These are phyloP conservation scores for Sclerodermus sp. DNA, from an alignment of 2,888 invertebrate genomes.

Conservation along the genomic window DNA sequence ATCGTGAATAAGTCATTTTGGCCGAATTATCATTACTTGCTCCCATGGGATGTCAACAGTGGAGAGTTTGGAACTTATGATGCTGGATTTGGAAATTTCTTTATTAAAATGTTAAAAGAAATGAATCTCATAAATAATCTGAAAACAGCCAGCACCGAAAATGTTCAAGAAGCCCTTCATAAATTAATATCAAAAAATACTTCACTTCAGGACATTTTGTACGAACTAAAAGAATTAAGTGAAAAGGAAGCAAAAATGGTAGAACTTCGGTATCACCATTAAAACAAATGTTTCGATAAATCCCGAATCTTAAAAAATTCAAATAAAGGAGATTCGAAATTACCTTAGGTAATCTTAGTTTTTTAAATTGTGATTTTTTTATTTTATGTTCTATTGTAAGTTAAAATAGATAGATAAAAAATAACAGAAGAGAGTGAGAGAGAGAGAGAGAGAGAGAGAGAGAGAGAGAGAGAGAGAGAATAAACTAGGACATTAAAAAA, in stretches of 20 bases:
- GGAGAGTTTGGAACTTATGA: conserved; percentile 79
- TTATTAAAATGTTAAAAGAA: conserved; percentile 72
- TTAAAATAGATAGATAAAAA: no score
- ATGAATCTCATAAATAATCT: conserved; percentile 68
- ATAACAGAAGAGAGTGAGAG: no score
- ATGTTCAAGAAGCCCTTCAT: conserved; percentile 68
- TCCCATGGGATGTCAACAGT: conserved; percentile 80
- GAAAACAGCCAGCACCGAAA: conserved; percentile 66
- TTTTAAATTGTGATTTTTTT: no score
- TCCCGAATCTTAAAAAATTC: neutral
- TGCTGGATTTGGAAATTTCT: conserved; percentile 67
- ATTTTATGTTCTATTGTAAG: no score
- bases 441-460: no score
- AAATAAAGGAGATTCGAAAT: no score
- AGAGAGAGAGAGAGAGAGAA: no score
- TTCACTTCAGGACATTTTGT: conserved; percentile 39
- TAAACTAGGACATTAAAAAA: no score
- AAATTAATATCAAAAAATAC: conserved; percentile 55
- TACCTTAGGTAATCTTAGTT: no score
- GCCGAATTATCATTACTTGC: conserved; percentile 79
- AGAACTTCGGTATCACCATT: conserved; percentile 35
- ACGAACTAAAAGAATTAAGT: conserved; percentile 34
- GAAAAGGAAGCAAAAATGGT: conserved; percentile 28
- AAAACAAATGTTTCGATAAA: neutral
- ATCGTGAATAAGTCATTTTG: conserved; percentile 75